Evolutionary conservation across 2,113 vertebrate species (phyloP), one percentile per base, ranked within the genome.

Genomic region (Actenoides lindsayi): DNA sequence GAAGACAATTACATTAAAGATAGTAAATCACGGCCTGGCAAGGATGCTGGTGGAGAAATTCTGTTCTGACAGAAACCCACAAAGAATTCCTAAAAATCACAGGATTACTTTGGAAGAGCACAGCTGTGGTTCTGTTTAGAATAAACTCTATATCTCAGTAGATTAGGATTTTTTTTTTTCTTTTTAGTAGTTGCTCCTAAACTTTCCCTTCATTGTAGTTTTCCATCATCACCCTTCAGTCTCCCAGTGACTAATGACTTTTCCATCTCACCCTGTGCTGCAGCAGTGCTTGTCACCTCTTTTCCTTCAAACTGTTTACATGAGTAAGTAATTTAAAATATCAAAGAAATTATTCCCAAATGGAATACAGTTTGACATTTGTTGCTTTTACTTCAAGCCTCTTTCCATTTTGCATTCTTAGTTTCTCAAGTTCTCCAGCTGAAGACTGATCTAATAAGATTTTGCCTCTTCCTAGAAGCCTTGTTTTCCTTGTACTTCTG

Each of bases 1-100:
- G 75, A 94, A 90, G 88, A 89, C 73, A 96, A 94, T 93, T 83
- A 80, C 57, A 94, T 89, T 95, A 80, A 63, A 90, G 79, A 93
- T 35, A 95, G 79, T 71, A 73, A 93, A 89, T 94, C 91, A 63
- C 35, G 80, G 69, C 51, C 82, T 88, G 85, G 93, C 85, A 82
- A 89, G 92, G 86, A 91, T 60, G n/a, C n/a, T 79, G 28, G 15
- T 53, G 44, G 35, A 94, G 56, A 93, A 90, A 83, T 41, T 94
- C 67, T 86, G 23, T 37, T 64, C 78, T 91, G 89, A 89, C 10
- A 69, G 39, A 91, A 68, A 65, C 17, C 10, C 35, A 87, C 33
- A 73, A 63, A 30, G 51, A 68, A 31, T 69, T 24, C 71, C 30
- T 74, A n/a, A 95, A 88, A 62, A 57, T 82, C 44, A 31, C 30